Evolutionary conservation across 2,113 vertebrate genomes (phyloP).

Genomic region (Paedocypris sp.): DNA sequence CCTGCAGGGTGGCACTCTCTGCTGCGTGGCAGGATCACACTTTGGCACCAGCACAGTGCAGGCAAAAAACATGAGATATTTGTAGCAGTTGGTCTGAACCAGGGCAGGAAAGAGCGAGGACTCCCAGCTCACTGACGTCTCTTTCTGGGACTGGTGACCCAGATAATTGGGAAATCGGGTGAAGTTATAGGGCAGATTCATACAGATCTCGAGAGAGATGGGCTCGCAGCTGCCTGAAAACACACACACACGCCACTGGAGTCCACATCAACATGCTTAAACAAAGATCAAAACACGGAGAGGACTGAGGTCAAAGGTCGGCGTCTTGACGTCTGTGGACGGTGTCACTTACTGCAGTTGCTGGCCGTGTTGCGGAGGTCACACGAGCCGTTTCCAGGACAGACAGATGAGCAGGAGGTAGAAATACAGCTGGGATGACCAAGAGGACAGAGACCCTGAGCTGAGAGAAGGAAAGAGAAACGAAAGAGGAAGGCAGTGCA

Average conservation of each 20-base stretch:
- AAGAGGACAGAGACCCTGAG: slow-evolving; percentile 61
- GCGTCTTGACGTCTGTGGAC: no score
- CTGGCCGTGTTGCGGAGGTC: slow-evolving; percentile 49
- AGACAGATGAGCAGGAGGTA: slow-evolving; percentile 61
- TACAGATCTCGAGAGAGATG: slow-evolving; percentile 85
- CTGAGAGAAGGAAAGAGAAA: slow-evolving; percentile 45
- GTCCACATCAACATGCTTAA: not conserved
- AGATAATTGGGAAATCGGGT: slow-evolving; percentile 86
- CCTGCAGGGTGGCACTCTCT: slow-evolving; percentile 87
- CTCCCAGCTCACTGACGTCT: slow-evolving; percentile 91
- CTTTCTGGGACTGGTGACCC: slow-evolving; percentile 83
- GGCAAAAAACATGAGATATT: slow-evolving; percentile 96
- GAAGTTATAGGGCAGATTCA: slow-evolving; percentile 89
- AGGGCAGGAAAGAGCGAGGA: slow-evolving; percentile 87
- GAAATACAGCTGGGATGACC: slow-evolving; percentile 66
- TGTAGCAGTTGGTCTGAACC: slow-evolving; percentile 94
- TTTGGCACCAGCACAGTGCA: slow-evolving; percentile 92
- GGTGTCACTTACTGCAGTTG: slow-evolving; percentile 76
- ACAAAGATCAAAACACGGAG: not conserved
- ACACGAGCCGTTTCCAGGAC: slow-evolving; percentile 55
- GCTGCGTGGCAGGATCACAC: slow-evolving; percentile 72
- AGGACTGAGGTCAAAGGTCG: not conserved
- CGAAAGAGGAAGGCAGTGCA: not conserved
- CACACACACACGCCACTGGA: slow-evolving; percentile 16
- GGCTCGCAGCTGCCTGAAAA: slow-evolving; percentile 71